Evolutionary conservation across 2,797 vertebrate species (phyloP).

Genomic region (Brachymystax lenok): DNA sequence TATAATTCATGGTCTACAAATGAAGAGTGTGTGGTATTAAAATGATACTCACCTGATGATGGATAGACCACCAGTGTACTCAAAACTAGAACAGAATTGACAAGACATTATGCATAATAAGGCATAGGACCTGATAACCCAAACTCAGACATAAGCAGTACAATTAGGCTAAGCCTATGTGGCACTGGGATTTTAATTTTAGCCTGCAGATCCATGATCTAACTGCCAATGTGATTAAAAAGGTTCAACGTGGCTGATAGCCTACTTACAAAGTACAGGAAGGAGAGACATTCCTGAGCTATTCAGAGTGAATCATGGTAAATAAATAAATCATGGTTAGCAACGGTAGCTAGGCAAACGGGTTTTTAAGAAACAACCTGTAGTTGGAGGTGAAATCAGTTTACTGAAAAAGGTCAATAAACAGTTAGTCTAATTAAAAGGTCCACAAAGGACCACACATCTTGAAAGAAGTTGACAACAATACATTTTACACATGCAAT

Average conservation of each 20-base stretch:
- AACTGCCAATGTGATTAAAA: not conserved
- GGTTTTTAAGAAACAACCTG: not conserved
- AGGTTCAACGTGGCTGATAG: not conserved
- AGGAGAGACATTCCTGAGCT: not conserved
- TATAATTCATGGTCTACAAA: not conserved
- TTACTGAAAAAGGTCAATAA: not conserved
- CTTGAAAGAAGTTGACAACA: not conserved
- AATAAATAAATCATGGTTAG: not conserved
- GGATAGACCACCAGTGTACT: not conserved
- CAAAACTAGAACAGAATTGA: constrained; percentile 1
- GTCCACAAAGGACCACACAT: not conserved
- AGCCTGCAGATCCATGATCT: not conserved
- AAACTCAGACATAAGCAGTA: not conserved
- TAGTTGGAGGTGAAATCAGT: not conserved
- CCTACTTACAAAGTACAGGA: not conserved
- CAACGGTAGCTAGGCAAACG: not conserved
- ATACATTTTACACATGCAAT: not conserved
- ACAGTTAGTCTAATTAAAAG: no score
- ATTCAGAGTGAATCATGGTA: not conserved
- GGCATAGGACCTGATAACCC: not conserved
- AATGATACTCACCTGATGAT: constrained; percentile 3
- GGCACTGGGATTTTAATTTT: not conserved
- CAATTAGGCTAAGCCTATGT: no score
- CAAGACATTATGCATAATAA: not conserved
- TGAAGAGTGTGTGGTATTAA: not conserved